Evolutionary conservation across 2,888 invertebrate genomes (phyloP), one percentile per base, ranked within the genome.

Genomic region (Tipula unca): DNA sequence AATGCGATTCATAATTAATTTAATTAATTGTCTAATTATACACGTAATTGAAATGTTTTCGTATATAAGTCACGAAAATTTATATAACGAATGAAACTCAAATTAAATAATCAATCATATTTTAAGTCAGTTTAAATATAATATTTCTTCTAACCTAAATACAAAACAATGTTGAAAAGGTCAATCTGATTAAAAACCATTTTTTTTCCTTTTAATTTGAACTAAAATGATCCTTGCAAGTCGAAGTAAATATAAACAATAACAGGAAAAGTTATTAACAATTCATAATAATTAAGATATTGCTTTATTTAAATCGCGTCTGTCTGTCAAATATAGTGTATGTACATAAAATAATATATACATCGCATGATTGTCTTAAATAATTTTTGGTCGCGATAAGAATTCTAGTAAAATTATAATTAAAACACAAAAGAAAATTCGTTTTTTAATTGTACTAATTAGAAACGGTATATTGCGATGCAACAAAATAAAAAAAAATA

Each of bases 41-140:
- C 25, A 69, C 69, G 25, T 69, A 69, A 69, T 69, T 69, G 69
- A 69, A 69, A 69, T 10, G 69, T 69, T 25, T 69, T 39, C 32
- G 3, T 39, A 39, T 10, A 39, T 39, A 39, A 14, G 69, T 69
- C 69, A 69, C 69, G 69, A n/a, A n/a, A n/a, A n/a, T n/a, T n/a
- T n/a, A n/a, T n/a, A n/a, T n/a, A n/a, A n/a, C n/a, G n/a, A 69
- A 69, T 25, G 69, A 25, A 69, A 69, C 20, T 69, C 3, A 48
- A n/a, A 48, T 48, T 69, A 69, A 69, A 69, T 25, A 69, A 69
- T 69, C 69, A 69, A 69, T 69, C 69, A 69, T 69, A 69, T 69
- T 69, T 69, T 69, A 69, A 69, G 69, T 69, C 69, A 69, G 69
- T 25, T 25, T 32, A 48, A 17, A 17, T 48, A n/a, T 25, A 25